Evolutionary conservation across 2,113 vertebrate species (phyloP).

Genomic region (Herpetotheres cachinnans): DNA sequence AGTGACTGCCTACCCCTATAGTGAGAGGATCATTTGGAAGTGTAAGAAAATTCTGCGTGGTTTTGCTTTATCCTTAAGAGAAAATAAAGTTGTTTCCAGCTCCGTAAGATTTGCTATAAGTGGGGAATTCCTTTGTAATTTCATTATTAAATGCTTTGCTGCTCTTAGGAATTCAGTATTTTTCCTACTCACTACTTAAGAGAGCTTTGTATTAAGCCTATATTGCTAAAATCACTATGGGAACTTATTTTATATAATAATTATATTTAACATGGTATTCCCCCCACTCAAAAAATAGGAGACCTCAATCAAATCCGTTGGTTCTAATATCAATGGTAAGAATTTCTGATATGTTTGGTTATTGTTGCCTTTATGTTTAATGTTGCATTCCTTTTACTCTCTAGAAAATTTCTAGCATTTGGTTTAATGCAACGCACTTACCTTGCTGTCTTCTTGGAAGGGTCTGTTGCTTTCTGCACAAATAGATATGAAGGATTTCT

Average conservation of each 20-base stretch:
- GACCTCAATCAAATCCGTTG: not conserved
- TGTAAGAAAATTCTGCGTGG: not conserved
- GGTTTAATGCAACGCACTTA: not conserved
- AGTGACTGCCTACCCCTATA: not conserved
- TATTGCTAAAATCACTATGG: not conserved
- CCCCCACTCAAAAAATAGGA: not conserved
- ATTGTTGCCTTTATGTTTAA: not conserved
- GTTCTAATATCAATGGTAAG: slow-evolving; percentile 4
- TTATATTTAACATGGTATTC: not conserved
- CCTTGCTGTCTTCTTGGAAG: not conserved
- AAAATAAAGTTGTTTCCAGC: not conserved
- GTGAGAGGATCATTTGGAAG: not conserved
- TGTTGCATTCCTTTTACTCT: not conserved
- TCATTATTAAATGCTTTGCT: not conserved
- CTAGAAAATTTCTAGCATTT: not conserved
- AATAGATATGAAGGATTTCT: not conserved
- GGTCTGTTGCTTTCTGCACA: not conserved
- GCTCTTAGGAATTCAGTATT: not conserved
- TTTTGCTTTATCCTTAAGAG: not conserved
- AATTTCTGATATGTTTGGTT: not conserved
- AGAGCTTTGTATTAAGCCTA: not conserved
- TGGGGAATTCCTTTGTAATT: not conserved
- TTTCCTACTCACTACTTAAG: not conserved
- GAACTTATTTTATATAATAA: not conserved
- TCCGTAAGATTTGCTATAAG: not conserved